Conservation (phyloP, 2,113 vertebrate genomes). For the Setophaga kirtlandii region DNA sequence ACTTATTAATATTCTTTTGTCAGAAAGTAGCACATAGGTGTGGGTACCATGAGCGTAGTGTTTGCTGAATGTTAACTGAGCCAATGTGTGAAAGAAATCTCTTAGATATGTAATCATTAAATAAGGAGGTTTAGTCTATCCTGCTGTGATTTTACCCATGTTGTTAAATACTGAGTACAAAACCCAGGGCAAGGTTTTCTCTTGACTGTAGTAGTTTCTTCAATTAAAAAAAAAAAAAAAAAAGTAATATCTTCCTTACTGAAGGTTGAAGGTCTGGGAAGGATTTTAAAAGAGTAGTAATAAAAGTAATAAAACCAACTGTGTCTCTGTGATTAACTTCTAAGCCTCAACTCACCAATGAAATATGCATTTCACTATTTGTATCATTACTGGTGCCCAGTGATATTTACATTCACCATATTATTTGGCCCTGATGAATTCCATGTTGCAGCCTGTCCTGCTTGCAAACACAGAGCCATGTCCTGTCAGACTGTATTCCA, state of each 20-base stretch:
- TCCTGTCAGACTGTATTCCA: not conserved
- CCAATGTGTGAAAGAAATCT: slow-evolving; percentile 37
- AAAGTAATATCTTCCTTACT: not conserved
- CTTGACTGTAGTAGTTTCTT: not conserved
- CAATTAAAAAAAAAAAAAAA: not conserved
- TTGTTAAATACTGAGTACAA: slow-evolving; percentile 3
- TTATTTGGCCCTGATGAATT: not conserved
- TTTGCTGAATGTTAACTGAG: slow-evolving; percentile 42
- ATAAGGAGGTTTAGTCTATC: slow-evolving; percentile 26
- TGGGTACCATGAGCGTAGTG: not conserved
- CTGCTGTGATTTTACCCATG: slow-evolving; percentile 11
- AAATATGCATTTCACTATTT: not conserved
- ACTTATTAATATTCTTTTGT: slow-evolving; percentile 13
- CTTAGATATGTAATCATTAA: slow-evolving; percentile 41
- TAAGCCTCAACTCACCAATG: not conserved
- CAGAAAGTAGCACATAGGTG: not conserved
- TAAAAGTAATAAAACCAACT: not conserved
- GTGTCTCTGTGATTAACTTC: not conserved
- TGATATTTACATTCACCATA: not conserved
- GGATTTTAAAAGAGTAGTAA: not conserved
- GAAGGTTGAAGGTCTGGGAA: not conserved
- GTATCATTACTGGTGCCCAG: not conserved
- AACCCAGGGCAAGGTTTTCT: not conserved
- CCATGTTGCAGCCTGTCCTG: not conserved
- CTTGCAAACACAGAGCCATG: not conserved